Evolutionary conservation across 2,888 invertebrate species (phyloP).

Genomic region (Troides aeacus): DNA sequence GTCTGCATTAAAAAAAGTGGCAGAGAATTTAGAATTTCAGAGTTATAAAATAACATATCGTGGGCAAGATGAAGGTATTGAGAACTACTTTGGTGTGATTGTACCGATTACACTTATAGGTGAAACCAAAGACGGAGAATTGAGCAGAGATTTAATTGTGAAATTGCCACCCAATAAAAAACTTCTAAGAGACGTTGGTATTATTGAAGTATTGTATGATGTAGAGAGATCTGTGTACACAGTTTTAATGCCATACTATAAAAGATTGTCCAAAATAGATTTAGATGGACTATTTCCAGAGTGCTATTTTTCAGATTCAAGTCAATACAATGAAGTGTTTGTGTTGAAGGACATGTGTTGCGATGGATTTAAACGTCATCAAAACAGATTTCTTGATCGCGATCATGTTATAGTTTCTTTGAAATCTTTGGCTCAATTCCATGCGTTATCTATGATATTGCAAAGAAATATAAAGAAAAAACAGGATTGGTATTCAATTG

Average conservation of each 20-base stretch:
- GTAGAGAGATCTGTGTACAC: slow-evolving; percentile 33
- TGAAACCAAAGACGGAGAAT: slow-evolving; percentile 15
- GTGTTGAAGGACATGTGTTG: slow-evolving; percentile 34
- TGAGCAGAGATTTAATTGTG: slow-evolving; percentile 28
- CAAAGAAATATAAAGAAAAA: neutral
- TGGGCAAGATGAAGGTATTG: slow-evolving; percentile 30
- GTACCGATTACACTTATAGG: slow-evolving; percentile 31
- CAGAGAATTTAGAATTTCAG: slow-evolving; percentile 5
- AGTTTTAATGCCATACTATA: slow-evolving; percentile 33
- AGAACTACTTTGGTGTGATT: slow-evolving; percentile 36
- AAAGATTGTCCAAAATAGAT: slow-evolving; percentile 24
- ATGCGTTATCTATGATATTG: slow-evolving; percentile 21
- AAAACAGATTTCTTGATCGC: slow-evolving; percentile 28
- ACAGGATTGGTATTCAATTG: slow-evolving; percentile 1
- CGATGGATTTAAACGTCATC: slow-evolving; percentile 28
- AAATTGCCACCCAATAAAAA: slow-evolving; percentile 31
- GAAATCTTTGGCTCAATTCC: slow-evolving; percentile 18
- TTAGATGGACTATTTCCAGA: slow-evolving; percentile 31
- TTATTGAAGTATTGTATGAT: slow-evolving; percentile 30
- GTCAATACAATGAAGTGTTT: slow-evolving; percentile 32
- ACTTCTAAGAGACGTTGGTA: slow-evolving; percentile 23
- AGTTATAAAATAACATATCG: slow-evolving; percentile 4
- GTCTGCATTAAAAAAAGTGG: neutral
- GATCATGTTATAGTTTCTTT: slow-evolving; percentile 23
- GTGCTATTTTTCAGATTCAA: slow-evolving; percentile 32